These are phyloP conservation scores for Tetheella fluctuosa DNA, from an alignment of 2,888 invertebrate species.

Conservation along the genomic window DNA sequence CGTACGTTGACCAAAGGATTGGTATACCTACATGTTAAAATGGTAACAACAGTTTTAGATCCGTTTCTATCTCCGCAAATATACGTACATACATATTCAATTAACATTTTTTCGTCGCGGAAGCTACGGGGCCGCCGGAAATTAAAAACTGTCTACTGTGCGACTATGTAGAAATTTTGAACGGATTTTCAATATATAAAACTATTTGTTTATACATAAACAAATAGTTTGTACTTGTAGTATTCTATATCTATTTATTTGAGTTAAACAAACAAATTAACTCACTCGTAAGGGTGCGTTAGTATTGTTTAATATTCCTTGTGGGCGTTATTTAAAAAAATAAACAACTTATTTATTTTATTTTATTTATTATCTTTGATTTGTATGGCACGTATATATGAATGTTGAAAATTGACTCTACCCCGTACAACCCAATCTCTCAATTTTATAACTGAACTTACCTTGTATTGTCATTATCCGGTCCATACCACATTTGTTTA, in stretches of 20 bases:
- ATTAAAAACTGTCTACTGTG: slow-evolving; percentile 75
- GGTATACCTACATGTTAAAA: slow-evolving; percentile 33
- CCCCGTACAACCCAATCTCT: not conserved
- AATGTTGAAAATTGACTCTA: not conserved
- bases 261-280: no score
- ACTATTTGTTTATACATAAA: not conserved
- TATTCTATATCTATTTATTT: not conserved
- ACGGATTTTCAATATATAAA: slow-evolving; percentile 20
- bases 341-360: no score
- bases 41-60: slow-evolving; percentile 41
- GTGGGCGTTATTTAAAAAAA: no score
- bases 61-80: slow-evolving; percentile 47
- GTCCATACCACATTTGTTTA: not conserved
- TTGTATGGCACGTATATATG: no score
- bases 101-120: slow-evolving; percentile 77
- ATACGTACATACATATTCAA: slow-evolving; percentile 68
- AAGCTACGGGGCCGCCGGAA: slow-evolving; percentile 71
- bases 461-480: not conserved
- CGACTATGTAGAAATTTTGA: slow-evolving; percentile 38
- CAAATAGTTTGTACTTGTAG: no score
- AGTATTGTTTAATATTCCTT: no score
- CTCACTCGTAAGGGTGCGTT: no score
- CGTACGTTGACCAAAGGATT: no score
- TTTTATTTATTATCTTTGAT: no score
- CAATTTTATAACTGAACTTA: not conserved